Percentiles rank a stretch among this genome's conserved stretches.
phyloP scores from a whole-genome alignment of 2,888 invertebrate genomes.

The Blomia tropicalis region DNA sequence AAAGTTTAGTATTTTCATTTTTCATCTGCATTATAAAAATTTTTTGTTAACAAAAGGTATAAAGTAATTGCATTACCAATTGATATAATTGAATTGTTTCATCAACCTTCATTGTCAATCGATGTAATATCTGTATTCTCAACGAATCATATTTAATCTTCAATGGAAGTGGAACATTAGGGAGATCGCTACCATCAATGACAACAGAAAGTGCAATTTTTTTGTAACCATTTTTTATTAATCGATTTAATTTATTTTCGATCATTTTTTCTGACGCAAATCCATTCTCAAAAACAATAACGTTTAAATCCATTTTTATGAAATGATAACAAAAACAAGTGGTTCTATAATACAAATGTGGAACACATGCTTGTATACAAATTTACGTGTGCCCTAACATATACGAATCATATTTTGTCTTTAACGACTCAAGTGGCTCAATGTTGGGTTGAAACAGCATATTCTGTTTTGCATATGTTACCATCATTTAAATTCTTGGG shows the following conservation, averaged over 20 bases:
- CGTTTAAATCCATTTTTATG: conserved; percentile 21
- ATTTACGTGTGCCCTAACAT: too few species aligned
- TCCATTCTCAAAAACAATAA: background rate
- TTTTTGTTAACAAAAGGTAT: background rate
- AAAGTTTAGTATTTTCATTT: conserved; percentile 19
- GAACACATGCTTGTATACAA: too few species aligned
- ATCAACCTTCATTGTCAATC: conserved; percentile 21
- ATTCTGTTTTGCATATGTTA: too few species aligned
- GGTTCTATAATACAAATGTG: too few species aligned
- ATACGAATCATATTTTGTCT: too few species aligned
- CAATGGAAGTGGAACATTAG: background rate
- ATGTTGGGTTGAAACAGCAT: too few species aligned
- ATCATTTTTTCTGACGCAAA: background rate
- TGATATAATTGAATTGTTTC: conserved; percentile 21
- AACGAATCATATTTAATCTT: background rate
- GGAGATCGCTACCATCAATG: background rate
- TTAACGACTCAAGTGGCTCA: too few species aligned
- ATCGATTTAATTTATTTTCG: background rate
- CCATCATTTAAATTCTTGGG: too few species aligned
- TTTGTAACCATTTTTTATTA: conserved; percentile 16
- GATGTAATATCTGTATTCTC: conserved; percentile 7
- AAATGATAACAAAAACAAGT: too few species aligned
- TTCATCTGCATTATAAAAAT: conserved; percentile 1
- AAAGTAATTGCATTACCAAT: conserved; percentile 4
- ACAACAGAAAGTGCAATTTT: conserved; percentile 12